These are phyloP conservation scores for Tetanocera ferruginea DNA, from an alignment of 2,888 invertebrate genomes.

Conservation along the genomic window DNA sequence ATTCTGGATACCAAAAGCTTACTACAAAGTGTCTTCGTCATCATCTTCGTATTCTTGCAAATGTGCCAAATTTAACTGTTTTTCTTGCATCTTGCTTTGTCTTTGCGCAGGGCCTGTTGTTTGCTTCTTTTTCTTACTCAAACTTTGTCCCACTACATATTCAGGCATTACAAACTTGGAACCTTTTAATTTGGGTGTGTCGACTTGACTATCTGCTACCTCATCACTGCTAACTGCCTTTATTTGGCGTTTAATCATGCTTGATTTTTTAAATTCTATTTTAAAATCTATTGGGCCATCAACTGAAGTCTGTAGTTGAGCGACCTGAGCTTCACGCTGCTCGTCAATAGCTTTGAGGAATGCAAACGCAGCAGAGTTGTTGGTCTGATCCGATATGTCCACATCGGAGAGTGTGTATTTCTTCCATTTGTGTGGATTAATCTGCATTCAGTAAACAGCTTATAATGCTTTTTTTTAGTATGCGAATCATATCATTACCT, in stretches of 20 bases:
- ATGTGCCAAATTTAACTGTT: slow-evolving; percentile 72
- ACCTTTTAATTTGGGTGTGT: slow-evolving; percentile 74
- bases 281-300: slow-evolving; percentile 45
- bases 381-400: slow-evolving; percentile 84
- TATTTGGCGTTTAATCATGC: slow-evolving; percentile 59
- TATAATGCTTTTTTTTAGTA: neutral
- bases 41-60: slow-evolving; percentile 71
- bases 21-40: slow-evolving; percentile 46
- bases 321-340: slow-evolving; percentile 65
- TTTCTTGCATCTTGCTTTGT: slow-evolving; percentile 59
- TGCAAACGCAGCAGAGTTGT: slow-evolving; percentile 83
- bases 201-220: slow-evolving; percentile 58
- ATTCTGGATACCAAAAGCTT: no score
- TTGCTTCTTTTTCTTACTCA: slow-evolving; percentile 71
- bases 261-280: slow-evolving; percentile 67
- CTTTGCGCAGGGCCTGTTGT: slow-evolving; percentile 52
- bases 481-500: slow-evolving; percentile 56
- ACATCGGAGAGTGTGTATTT: slow-evolving; percentile 86
- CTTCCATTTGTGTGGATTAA: slow-evolving; percentile 86
- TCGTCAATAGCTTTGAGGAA: slow-evolving; percentile 80
- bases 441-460: slow-evolving; percentile 63
- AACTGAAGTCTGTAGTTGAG: neutral
- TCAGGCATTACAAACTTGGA: slow-evolving; percentile 86
- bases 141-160: slow-evolving; percentile 80
- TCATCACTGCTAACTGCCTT: slow-evolving; percentile 57